Conservation (phyloP, 1,140 invertebrate species). For the Euglossa dilemma region DNA sequence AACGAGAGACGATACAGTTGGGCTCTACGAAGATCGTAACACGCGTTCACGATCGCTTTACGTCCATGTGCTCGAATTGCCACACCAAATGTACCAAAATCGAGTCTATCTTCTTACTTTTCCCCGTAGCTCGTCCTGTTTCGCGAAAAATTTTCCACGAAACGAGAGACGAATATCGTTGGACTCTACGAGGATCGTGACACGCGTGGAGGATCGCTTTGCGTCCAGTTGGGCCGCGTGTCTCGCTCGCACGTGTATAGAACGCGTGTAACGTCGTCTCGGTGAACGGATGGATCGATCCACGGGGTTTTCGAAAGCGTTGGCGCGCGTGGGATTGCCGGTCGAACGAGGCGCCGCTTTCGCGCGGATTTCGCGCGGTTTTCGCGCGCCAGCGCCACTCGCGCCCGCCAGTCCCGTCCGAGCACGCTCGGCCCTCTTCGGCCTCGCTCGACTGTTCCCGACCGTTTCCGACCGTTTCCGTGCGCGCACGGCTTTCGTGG, state of each 20-base stretch:
- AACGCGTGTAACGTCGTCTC: no score
- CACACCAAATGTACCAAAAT: no score
- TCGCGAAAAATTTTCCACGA: neutral
- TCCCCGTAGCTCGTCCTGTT: neutral
- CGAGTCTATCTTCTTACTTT: neutral
- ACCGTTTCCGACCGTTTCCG: no score
- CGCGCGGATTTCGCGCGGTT: conserved; percentile 32
- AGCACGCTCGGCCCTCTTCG: conserved; percentile 17
- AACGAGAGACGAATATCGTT: no score
- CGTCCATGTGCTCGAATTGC: no score
- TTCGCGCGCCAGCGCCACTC: neutral
- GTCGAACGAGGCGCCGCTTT: conserved; percentile 1
- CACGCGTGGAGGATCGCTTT: no score
- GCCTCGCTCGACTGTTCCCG: no score
- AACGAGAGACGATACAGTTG: no score
- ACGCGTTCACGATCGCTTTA: no score
- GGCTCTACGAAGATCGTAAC: no score
- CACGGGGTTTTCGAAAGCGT: conserved; percentile 23
- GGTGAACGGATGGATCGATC: neutral
- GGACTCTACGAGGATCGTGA: no score
- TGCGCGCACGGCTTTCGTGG: conserved; percentile 39
- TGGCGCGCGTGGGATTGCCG: neutral
- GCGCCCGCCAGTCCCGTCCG: neutral
- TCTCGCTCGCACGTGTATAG: neutral
- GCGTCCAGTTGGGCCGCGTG: neutral